Base-by-base conservation (phyloP, 64 coral and sea anemone species). In the Stylophora pistillata region DNA sequence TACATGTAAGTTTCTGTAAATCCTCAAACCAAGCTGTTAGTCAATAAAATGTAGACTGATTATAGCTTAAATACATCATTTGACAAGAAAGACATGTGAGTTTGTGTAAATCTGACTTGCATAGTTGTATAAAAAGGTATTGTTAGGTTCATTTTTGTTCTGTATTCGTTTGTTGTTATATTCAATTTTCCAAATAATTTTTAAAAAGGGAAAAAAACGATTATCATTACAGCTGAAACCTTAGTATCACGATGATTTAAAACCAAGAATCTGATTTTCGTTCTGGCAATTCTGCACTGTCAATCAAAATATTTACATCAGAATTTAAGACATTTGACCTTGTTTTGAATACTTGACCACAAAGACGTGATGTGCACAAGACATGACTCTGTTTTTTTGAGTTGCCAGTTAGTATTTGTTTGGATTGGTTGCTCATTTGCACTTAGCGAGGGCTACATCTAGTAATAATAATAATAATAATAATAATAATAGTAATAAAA, bases 41-140 rank as follows among this genome's bases (percentile, higher is more conserved):
- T 73, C 71, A 73, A 37, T 74, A 30, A 74, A 74, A 74, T 34
- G 72, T 41, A 74, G 72, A 74, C 72, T 61, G 58, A 17, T 61
- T 61, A 61, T 61, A 61, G 15, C 15, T 61, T 61, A 61, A 61
- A 61, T 61, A 74, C 29, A 74, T 74, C 9, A 14, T 74, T 74
- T 74, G 72, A 74, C 27, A 74, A 9, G 72, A 15, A 74, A 74
- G 31, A 74, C 72, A 74, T 61, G 72, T 33, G 13, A 5, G 31
- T 74, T 74, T 74, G 72, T 74, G 72, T 74, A 74, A 74, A 74
- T 74, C 72, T 74, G 72, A 74, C 72, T 74, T 74, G 31, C 31
- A 41, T 41, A 74, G 68, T 71, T 9, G 29, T 74, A 74, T 41
- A 74, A 74, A 74, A 74, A 74, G 72, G 30, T 74, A 74, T 74